Evolutionary conservation across 1,140 invertebrate species (phyloP).

Genomic region (Eumaeus atala): DNA sequence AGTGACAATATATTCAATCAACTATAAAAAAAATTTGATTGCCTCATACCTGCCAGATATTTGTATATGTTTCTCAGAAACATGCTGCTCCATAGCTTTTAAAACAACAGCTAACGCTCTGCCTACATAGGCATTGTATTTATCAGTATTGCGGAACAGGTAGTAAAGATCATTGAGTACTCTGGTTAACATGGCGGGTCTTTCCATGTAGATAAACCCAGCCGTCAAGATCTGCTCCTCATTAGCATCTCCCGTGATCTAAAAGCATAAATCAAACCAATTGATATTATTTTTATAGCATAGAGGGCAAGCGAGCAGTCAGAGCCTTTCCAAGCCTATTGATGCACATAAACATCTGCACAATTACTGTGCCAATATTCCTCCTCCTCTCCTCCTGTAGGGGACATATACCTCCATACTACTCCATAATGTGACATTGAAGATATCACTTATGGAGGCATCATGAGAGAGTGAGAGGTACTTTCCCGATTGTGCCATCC

Average conservation of each 20-base stretch:
- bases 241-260: constrained; percentile 93
- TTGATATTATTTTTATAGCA: too few relatives aligned
- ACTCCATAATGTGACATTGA: too few relatives aligned
- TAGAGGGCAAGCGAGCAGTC: too few relatives aligned
- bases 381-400: too few relatives aligned
- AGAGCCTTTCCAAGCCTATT: too few relatives aligned
- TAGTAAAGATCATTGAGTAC: constrained; percentile 95
- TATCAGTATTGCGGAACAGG: constrained; percentile 84
- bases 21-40: constrained; percentile 1
- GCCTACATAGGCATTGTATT: constrained; percentile 79
- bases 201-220: constrained; percentile 84
- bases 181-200: constrained; percentile 84
- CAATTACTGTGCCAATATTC: too few relatives aligned
- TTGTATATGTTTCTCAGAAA: constrained; percentile 90
- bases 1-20: too few relatives aligned
- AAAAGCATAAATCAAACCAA: background rate
- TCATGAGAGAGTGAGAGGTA: too few relatives aligned
- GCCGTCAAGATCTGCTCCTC: constrained; percentile 93
- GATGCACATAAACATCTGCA: too few relatives aligned
- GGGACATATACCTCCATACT: too few relatives aligned
- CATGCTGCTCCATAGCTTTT: constrained; percentile 89
- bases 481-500: too few relatives aligned
- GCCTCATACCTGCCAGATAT: constrained; percentile 87
- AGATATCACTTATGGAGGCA: too few relatives aligned
- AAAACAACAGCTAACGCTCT: constrained; percentile 86